These are phyloP conservation scores for Sweltsa coloradensis DNA, from an alignment of 1,140 invertebrate genomes.

Conservation along the genomic window DNA sequence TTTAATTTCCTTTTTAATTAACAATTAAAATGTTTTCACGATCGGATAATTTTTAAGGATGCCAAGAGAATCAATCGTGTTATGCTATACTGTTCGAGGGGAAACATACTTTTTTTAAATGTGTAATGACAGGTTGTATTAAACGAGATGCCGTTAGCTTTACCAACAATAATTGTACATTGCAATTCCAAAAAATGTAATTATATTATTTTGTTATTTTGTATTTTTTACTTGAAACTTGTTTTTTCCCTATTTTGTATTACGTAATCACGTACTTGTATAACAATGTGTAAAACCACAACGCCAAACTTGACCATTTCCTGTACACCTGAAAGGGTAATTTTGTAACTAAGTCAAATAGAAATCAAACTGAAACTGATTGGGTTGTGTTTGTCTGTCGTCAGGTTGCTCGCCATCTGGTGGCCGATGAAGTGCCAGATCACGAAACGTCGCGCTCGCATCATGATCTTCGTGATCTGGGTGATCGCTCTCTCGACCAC, in stretches of 20 bases:
- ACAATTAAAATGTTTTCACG: no score
- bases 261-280: neutral
- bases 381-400: slow-evolving; percentile 39
- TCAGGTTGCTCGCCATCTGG: slow-evolving; percentile 92
- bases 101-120: no score
- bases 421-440: slow-evolving; percentile 86
- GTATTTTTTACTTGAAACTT: neutral
- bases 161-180: no score
- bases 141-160: no score
- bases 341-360: neutral
- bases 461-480: slow-evolving; percentile 89
- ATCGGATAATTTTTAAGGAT: no score
- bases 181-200: no score
- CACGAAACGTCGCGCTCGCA: slow-evolving; percentile 66
- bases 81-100: no score
- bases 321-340: no score
- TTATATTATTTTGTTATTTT: neutral
- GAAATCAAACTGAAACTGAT: slow-evolving; percentile 8
- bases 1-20: no score
- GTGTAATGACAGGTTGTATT: no score
- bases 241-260: neutral
- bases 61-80: no score
- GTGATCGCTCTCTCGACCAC: slow-evolving; percentile 69
- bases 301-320: no score
- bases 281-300: neutral